These are phyloP conservation scores for Crypturellus undulatus DNA, from an alignment of 2,113 vertebrate genomes.

Conservation along the genomic window DNA sequence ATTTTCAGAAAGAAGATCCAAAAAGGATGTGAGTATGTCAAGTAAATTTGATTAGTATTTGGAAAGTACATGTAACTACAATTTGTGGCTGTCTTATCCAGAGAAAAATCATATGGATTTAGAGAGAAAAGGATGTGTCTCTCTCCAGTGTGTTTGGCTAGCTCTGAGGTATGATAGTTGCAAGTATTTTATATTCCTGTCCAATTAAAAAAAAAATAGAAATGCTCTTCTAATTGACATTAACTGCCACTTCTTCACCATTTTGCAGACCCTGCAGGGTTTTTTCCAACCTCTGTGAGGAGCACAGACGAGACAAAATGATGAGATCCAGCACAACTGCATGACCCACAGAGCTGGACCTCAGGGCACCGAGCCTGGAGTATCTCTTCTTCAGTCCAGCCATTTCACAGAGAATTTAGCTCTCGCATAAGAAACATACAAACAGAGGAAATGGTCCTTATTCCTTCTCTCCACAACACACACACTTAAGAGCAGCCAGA, in stretches of 20 bases:
- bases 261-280: not conserved
- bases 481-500: not conserved
- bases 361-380: not conserved
- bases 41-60: constrained; percentile 13
- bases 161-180: not conserved
- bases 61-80: constrained; percentile 2
- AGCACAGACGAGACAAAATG: not conserved
- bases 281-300: fast-evolving
- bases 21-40: not conserved
- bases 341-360: not conserved
- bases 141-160: not conserved
- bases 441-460: constrained; percentile 31
- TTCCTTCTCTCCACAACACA: not conserved
- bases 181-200: not conserved
- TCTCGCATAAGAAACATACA: not conserved
- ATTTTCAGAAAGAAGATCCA: not conserved
- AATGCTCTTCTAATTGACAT: not conserved
- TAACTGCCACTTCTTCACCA: not conserved
- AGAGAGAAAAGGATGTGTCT: not conserved
- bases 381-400: not conserved
- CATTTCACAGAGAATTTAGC: not conserved
- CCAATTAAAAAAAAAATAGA: not conserved
- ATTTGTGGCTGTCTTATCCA: constrained; percentile 2
- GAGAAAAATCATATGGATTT: not conserved
- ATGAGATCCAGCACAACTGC: fast-evolving